Percentiles rank a stretch among this genome's conserved stretches.
phyloP scores from a whole-genome alignment of 2,888 invertebrate genomes.

The Synergus umbraculus region DNA sequence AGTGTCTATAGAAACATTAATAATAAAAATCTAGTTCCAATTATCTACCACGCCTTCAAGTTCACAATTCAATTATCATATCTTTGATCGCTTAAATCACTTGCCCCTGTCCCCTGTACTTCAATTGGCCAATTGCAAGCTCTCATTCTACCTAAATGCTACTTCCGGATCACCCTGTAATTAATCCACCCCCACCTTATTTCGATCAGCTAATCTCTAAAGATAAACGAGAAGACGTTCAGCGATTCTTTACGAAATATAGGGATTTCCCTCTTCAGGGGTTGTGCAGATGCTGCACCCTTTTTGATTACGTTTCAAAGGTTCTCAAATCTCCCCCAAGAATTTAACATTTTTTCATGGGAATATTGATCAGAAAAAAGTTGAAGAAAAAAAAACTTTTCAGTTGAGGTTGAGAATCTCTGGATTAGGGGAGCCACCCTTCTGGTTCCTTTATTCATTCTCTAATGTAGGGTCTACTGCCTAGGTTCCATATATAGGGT shows the following conservation, averaged over 20 bases:
- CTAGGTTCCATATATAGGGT: slow-evolving; percentile 36
- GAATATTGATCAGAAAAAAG: background rate
- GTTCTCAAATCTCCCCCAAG: background rate
- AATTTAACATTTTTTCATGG: background rate
- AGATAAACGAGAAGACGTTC: background rate
- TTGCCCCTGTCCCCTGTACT: background rate
- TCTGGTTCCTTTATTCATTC: slow-evolving; percentile 66
- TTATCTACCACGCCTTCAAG: background rate
- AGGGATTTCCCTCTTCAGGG: background rate
- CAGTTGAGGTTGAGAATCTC: slow-evolving; percentile 50
- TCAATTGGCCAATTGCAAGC: slow-evolving; percentile 11
- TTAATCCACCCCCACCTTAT: background rate
- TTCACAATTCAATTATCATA: background rate
- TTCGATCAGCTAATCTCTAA: background rate
- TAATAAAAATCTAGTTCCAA: background rate
- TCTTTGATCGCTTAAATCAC: background rate
- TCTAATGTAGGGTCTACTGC: slow-evolving; percentile 62
- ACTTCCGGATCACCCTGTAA: slow-evolving; percentile 14
- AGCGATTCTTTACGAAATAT: background rate
- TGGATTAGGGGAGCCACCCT: slow-evolving; percentile 46
- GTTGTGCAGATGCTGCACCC: background rate
- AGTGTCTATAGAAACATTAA: background rate
- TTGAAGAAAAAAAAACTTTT: background rate
- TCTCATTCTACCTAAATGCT: background rate
- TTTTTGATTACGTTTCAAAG: background rate